Percentiles rank a stretch among this genome's conserved stretches.
Conservation (phyloP, 2,797 vertebrate species). For the Nasua narica region DNA sequence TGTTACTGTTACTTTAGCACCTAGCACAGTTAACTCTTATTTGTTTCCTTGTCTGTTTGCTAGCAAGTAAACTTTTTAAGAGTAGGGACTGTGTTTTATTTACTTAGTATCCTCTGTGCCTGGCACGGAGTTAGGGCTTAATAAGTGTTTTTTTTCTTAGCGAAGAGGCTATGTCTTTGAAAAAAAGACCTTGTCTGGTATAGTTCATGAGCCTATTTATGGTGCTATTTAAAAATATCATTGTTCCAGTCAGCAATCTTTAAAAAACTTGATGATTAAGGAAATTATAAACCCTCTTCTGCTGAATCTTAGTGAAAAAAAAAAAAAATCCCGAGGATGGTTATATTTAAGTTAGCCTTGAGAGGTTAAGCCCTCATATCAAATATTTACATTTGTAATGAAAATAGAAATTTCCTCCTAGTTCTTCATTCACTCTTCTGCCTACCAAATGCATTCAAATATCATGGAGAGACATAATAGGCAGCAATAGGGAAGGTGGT, state of each 20-base stretch:
- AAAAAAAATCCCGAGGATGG: not conserved
- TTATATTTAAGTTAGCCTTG: conserved; percentile 60
- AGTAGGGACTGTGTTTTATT: not conserved
- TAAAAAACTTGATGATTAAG: conserved; percentile 52
- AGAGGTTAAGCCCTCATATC: not conserved
- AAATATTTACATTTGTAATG: conserved; percentile 41
- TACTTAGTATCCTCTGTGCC: not conserved
- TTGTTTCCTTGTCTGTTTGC: not conserved
- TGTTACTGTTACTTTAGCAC: not conserved
- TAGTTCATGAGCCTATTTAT: conserved; percentile 47
- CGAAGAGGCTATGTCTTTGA: not conserved
- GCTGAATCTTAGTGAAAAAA: conserved; percentile 12
- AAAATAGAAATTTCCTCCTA: not conserved
- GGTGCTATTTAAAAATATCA: conserved; percentile 50
- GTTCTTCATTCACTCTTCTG: not conserved
- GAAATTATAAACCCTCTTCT: conserved; percentile 24
- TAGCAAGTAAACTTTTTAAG: not conserved
- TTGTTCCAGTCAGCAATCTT: conserved; percentile 52
- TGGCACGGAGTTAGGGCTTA: not conserved
- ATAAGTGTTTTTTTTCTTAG: not conserved
- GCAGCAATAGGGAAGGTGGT: not conserved
- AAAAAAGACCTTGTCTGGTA: not conserved
- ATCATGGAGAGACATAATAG: not conserved
- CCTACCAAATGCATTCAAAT: not conserved
- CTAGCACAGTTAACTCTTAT: not conserved